Evolutionary conservation across 2,797 vertebrate species (phyloP).

Genomic region (Chlorospingus semifuscus): DNA sequence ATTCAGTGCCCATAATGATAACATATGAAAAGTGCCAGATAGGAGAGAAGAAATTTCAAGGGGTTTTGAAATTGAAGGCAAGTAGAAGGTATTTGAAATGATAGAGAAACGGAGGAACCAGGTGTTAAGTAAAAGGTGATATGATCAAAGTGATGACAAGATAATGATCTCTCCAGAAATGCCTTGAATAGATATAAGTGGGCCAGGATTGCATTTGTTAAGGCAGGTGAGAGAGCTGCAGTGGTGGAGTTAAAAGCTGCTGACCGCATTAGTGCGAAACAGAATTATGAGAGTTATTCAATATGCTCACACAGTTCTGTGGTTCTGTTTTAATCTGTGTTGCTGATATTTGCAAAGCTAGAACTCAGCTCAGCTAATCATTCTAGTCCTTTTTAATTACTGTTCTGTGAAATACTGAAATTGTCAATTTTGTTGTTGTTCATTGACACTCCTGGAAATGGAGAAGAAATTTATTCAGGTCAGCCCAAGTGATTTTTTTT

Average conservation of each 20-base stretch:
- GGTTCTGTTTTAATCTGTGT: not conserved
- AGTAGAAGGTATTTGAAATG: not conserved
- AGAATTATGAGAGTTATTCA: not conserved
- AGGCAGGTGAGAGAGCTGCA: not conserved
- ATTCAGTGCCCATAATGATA: not conserved
- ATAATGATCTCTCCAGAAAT: constrained; percentile 5
- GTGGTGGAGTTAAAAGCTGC: not conserved
- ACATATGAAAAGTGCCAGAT: not conserved
- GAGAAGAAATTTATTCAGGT: not conserved
- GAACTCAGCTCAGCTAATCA: not conserved
- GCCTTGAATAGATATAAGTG: not conserved
- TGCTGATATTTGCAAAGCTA: not conserved
- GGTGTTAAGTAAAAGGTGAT: not conserved
- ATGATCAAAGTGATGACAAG: not conserved
- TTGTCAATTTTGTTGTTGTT: not conserved
- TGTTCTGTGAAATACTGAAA: not conserved
- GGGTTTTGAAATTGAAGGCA: not conserved
- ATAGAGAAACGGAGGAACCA: not conserved
- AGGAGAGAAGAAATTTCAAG: not conserved
- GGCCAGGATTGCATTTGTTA: not conserved
- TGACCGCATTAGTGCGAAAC: not conserved
- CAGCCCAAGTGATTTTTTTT: not conserved
- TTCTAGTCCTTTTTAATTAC: not conserved
- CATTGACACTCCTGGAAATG: not conserved
- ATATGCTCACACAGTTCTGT: not conserved